A percentile compares a stretch with the other conserved stretches of the same genome.
These are phyloP conservation scores for Sinonovacula constricta DNA, from an alignment of 1,140 invertebrate genomes.

Conservation along the genomic window DNA sequence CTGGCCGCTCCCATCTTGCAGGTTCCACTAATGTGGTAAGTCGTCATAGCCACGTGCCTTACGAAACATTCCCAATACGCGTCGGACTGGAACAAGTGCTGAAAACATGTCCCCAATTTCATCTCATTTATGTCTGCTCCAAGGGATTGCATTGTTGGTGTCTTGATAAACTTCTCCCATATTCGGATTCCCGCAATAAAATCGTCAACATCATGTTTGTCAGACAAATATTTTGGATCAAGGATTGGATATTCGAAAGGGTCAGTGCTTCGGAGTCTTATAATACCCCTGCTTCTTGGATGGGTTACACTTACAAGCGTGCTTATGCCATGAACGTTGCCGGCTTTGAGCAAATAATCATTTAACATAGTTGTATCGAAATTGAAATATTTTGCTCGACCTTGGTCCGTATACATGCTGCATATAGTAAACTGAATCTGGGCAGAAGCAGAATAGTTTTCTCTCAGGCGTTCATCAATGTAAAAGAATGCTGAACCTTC, in stretches of 20 bases:
- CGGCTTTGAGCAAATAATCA: too few species aligned
- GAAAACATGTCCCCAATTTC: slow-evolving; percentile 16
- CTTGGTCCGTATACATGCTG: too few species aligned
- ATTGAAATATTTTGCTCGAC: too few species aligned
- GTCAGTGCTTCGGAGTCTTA: slow-evolving; percentile 80
- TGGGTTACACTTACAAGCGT: slow-evolving; percentile 19
- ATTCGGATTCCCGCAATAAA: slow-evolving; percentile 25
- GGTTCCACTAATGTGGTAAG: slow-evolving; percentile 68
- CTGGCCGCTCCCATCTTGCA: slow-evolving; percentile 83
- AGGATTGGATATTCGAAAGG: slow-evolving; percentile 90
- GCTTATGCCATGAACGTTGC: slow-evolving; percentile 4
- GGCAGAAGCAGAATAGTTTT: too few species aligned
- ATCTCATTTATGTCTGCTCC: slow-evolving; percentile 13
- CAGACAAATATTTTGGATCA: slow-evolving; percentile 82
- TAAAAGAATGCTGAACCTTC: not conserved
- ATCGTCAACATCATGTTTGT: slow-evolving; percentile 50
- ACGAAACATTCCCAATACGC: slow-evolving; percentile 38
- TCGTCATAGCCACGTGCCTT: too few species aligned
- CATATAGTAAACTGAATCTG: too few species aligned
- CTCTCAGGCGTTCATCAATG: slow-evolving; percentile 2
- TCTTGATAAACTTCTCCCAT: slow-evolving; percentile 19
- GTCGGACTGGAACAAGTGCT: slow-evolving; percentile 15
- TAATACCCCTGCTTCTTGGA: slow-evolving; percentile 69
- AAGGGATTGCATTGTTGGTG: slow-evolving; percentile 15
- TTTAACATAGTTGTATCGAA: too few species aligned